Evolutionary conservation across 2,113 vertebrate genomes (phyloP), one percentile per base, ranked within the genome.

Genomic region (Hippolais icterina): DNA sequence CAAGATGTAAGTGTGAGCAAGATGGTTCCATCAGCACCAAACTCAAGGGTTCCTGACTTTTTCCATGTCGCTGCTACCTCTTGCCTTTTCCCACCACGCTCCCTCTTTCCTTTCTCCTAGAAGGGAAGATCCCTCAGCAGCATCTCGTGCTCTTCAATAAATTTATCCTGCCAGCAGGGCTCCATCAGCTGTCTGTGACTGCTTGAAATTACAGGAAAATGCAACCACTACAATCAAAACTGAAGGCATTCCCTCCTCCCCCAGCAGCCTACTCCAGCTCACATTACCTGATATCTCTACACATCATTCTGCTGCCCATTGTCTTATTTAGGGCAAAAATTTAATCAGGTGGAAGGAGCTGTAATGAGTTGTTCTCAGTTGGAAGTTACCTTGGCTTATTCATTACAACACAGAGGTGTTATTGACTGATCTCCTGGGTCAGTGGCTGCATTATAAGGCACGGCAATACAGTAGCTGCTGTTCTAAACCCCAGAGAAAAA

Each of bases 261-360:
- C 11, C 23, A 39, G 24, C 42, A 89, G 56, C 42, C 20, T 56
- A 50, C 71, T 46, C 60, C 70, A 66, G 80, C 60, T 86, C 71
- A 42, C 29, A 5, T 69, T 87, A 69, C 81, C 20, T 5, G 64
- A 44, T 83, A 53, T 22, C 47, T 64, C 68, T 71, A 88, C 66
- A 52, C 33, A 81, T 74, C 60, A 47, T 90, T 91, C 77, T 88
- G 22, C 71, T 75, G 37, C 44, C 71, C 39, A 11, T 86, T 90
- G 52, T 68, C 80, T 92, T 85, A 75, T 64, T 90, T 89, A 92
- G 72, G 60, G 72, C 52, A 89, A 90, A 95, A 88, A 75, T 49
- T 78, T 96, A 89, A 91, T 93, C 85, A 93, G 84, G 75, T 84
- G 76, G 87, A 96, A 94, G 90, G 54, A 77, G 79, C 20, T 86